Conservation (phyloP, 35 echinoderm and acorn worm species). For the Stichopus chloronotus region DNA sequence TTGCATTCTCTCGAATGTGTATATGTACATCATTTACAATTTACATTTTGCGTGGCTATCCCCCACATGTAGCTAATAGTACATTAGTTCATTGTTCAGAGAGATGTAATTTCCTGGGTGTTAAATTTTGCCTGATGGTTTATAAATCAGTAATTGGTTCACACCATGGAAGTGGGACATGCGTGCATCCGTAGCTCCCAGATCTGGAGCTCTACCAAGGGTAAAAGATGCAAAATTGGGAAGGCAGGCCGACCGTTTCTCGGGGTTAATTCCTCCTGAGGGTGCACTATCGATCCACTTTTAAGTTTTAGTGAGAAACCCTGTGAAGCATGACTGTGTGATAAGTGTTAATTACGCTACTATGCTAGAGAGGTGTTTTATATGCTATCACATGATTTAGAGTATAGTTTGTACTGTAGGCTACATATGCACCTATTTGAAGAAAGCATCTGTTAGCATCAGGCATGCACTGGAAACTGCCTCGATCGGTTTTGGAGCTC, state of each 20-base stretch:
- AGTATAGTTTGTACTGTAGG: too few relatives aligned
- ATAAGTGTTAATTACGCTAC: not conserved
- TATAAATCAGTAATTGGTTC: not conserved
- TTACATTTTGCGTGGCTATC: too few relatives aligned
- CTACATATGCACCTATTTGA: too few relatives aligned
- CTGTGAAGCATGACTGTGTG: not conserved
- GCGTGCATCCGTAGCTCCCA: not conserved
- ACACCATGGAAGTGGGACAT: not conserved
- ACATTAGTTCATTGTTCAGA: not conserved
- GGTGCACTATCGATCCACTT: not conserved
- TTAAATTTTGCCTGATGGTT: not conserved
- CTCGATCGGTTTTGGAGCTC: too few relatives aligned
- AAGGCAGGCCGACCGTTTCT: not conserved
- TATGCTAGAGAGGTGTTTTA: not conserved
- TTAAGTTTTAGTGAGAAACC: not conserved
- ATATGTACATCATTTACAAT: too few relatives aligned
- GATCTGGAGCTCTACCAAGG: too few relatives aligned
- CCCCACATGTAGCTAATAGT: not conserved
- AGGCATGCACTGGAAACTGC: too few relatives aligned
- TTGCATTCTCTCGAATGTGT: too few relatives aligned
- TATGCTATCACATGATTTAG: not conserved
- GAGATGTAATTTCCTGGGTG: not conserved
- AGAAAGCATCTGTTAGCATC: too few relatives aligned
- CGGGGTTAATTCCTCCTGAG: not conserved
- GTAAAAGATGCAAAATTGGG: too few relatives aligned